Conservation (phyloP, 2,888 invertebrate genomes). For the Automeris io region DNA sequence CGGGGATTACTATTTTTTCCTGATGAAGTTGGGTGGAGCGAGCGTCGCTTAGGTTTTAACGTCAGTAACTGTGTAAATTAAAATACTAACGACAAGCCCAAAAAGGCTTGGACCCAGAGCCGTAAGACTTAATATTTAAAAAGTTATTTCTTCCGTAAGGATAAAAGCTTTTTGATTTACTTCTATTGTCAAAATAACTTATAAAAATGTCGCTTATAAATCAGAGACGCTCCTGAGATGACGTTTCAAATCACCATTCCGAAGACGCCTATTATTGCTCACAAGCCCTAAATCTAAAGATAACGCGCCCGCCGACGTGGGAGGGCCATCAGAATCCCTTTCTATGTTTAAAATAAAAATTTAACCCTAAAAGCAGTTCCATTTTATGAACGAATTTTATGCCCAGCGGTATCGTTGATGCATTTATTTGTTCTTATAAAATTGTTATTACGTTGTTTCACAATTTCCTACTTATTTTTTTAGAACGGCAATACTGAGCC, state of each 20-base stretch:
- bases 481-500: not conserved
- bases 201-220: conserved; percentile 37
- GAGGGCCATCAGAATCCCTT: conserved; percentile 72
- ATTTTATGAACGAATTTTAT: conserved; percentile 61
- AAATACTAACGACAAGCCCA: too few relatives aligned
- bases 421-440: conserved; percentile 61
- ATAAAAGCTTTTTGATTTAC: not conserved
- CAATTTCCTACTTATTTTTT: conserved; percentile 39
- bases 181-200: conserved; percentile 19
- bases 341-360: conserved; percentile 77
- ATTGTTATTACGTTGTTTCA: conserved; percentile 50
- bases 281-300: conserved; percentile 62
- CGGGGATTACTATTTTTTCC: too few relatives aligned
- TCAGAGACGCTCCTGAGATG: conserved; percentile 27
- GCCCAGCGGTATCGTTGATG: conserved; percentile 41
- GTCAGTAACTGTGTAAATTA: too few relatives aligned
- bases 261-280: conserved; percentile 43
- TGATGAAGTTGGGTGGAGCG: too few relatives aligned
- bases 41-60: too few relatives aligned
- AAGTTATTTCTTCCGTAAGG: not conserved
- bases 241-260: conserved; percentile 32
- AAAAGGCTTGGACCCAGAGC: too few relatives aligned
- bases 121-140: too few relatives aligned
- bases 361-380: conserved; percentile 63
- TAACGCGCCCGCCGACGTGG: conserved; percentile 58